Percentiles rank a stretch among this genome's conserved stretches.
Conservation (phyloP, 1,140 invertebrate genomes). For the Sycophila sp. region DNA sequence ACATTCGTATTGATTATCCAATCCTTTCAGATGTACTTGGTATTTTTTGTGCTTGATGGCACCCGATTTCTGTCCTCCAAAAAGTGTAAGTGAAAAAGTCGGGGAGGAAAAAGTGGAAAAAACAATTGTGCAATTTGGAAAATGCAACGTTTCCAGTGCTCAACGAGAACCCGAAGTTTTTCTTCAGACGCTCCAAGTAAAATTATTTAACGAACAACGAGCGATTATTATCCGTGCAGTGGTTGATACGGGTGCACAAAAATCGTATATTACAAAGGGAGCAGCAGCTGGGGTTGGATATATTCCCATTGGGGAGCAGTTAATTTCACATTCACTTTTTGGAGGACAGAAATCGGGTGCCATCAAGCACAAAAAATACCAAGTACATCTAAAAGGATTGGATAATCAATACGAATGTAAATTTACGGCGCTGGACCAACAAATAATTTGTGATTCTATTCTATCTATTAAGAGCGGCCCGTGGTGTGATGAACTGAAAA, state of each 20-base stretch:
- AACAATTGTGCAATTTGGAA: no score
- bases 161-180: constrained; percentile 23
- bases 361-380: constrained; percentile 28
- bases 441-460: constrained; percentile 37
- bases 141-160: no score
- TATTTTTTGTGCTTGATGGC: constrained; percentile 26
- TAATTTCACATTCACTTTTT: constrained; percentile 29
- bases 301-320: background rate
- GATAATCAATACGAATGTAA: constrained; percentile 31
- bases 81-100: constrained; percentile 30
- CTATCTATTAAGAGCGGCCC: background rate
- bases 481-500: constrained; percentile 31
- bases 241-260: constrained; percentile 36
- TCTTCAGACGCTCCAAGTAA: constrained; percentile 27
- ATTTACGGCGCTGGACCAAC: constrained; percentile 37
- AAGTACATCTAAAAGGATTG: constrained; percentile 12
- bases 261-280: constrained; percentile 29
- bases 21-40: constrained; percentile 6
- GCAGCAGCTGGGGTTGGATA: constrained; percentile 10
- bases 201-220: background rate
- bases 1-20: constrained; percentile 29
- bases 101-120: no score
- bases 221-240: constrained; percentile 25
- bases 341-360: constrained; percentile 16
- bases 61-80: constrained; percentile 22